phyloP scores from a whole-genome alignment of 2,797 vertebrate genomes.

The Toxotes lorentzi region DNA sequence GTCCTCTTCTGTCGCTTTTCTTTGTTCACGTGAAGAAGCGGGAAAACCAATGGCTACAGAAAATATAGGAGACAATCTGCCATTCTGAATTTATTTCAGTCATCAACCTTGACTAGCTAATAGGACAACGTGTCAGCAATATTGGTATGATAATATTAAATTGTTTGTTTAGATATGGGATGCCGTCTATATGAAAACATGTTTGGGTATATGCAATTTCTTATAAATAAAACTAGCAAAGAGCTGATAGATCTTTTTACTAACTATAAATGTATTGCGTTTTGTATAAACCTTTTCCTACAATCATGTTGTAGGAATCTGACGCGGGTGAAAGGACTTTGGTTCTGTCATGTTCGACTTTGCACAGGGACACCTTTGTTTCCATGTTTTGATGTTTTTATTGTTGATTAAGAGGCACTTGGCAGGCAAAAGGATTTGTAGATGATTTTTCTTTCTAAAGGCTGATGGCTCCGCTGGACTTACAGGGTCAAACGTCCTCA shows the following conservation, averaged over 20 bases:
- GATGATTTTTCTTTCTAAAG: slow-evolving; percentile 87
- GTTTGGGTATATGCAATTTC: slow-evolving; percentile 91
- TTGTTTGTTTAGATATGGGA: slow-evolving; percentile 84
- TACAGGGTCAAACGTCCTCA: slow-evolving; percentile 97
- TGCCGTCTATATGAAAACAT: slow-evolving; percentile 80
- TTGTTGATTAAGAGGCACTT: slow-evolving; percentile 82
- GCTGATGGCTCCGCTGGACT: slow-evolving; percentile 94
- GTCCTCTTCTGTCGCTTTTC: slow-evolving; percentile 65
- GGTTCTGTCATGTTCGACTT: slow-evolving; percentile 81
- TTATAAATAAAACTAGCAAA: slow-evolving; percentile 83
- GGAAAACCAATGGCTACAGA: slow-evolving; percentile 65
- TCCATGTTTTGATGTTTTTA: slow-evolving; percentile 97
- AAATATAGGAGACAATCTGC: slow-evolving; percentile 86
- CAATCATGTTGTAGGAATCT: slow-evolving; percentile 83
- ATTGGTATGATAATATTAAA: slow-evolving; percentile 81
- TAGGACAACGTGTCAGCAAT: slow-evolving; percentile 85
- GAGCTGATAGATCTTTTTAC: slow-evolving; percentile 87
- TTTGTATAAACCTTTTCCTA: slow-evolving; percentile 90
- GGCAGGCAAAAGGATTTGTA: slow-evolving; percentile 90
- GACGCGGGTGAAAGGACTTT: slow-evolving; percentile 79
- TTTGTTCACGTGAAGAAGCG: slow-evolving; percentile 53
- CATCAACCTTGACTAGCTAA: slow-evolving; percentile 73
- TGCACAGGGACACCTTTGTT: slow-evolving; percentile 89
- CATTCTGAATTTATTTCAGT: slow-evolving; percentile 79
- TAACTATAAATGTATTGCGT: slow-evolving; percentile 85